A percentile compares a stretch with the other conserved stretches of the same genome.
Conservation (phyloP, 1,140 invertebrate genomes). For the Drosophila bipectinata region DNA sequence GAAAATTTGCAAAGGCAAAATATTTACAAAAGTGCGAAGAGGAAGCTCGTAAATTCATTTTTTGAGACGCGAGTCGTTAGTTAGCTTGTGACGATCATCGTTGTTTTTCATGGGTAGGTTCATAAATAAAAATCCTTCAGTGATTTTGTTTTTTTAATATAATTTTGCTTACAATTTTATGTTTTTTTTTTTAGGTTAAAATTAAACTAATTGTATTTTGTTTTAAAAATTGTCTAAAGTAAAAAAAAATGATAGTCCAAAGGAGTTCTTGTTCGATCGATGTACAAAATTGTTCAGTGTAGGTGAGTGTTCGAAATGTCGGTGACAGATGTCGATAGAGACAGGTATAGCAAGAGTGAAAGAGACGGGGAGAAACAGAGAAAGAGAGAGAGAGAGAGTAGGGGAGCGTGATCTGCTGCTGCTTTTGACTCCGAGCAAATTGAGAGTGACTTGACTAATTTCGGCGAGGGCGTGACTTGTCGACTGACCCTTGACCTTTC, state of each 20-base stretch:
- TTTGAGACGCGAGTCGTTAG: not conserved
- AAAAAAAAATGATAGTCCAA: slow-evolving; percentile 43
- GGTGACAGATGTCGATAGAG: slow-evolving; percentile 16
- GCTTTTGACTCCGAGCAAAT: slow-evolving; percentile 68
- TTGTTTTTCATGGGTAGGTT: slow-evolving; percentile 35
- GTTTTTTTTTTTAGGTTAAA: slow-evolving; percentile 26
- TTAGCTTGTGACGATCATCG: slow-evolving; percentile 11
- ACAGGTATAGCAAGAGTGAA: not conserved
- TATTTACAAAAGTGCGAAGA: slow-evolving; percentile 68
- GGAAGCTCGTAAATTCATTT: not conserved
- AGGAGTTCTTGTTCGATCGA: slow-evolving; percentile 32
- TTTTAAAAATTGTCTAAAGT: slow-evolving; percentile 56
- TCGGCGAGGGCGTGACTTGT: slow-evolving; percentile 39
- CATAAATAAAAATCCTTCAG: slow-evolving; percentile 60
- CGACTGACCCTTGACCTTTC: slow-evolving; percentile 84
- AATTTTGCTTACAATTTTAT: slow-evolving; percentile 56
- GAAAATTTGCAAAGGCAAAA: slow-evolving; percentile 55
- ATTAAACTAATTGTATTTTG: slow-evolving; percentile 42
- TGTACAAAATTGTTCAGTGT: slow-evolving; percentile 36
- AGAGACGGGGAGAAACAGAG: not conserved
- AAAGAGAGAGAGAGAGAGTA: not conserved
- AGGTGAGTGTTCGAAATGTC: slow-evolving; percentile 19
- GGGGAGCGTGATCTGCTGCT: slow-evolving; percentile 28
- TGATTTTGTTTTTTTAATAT: slow-evolving; percentile 28
- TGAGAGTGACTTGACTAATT: slow-evolving; percentile 73